Percentiles rank a stretch among this genome's conserved stretches.
These are phyloP conservation scores for Struthio camelus DNA, from an alignment of 2,113 vertebrate species.

Conservation along the genomic window DNA sequence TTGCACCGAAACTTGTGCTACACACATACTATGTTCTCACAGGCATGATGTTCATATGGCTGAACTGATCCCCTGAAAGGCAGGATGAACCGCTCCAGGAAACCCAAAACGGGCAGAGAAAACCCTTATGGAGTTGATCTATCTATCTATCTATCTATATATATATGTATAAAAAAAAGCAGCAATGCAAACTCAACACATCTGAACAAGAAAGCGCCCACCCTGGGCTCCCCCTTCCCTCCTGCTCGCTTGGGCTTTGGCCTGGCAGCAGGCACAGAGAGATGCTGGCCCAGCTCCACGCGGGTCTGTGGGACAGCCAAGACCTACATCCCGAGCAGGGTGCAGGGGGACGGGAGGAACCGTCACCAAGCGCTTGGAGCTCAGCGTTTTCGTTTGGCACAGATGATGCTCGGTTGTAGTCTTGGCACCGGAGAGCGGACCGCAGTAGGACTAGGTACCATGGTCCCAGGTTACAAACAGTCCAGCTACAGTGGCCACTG, in stretches of 20 bases:
- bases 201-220: slow-evolving; percentile 63
- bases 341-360: slow-evolving; percentile 8
- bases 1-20: slow-evolving; percentile 51
- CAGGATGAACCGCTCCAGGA: not conserved
- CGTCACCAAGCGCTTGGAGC: not conserved
- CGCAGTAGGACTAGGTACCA: not conserved
- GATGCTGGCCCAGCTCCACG: not conserved
- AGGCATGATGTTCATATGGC: not conserved
- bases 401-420: not conserved
- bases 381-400: not conserved
- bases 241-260: slow-evolving; percentile 39
- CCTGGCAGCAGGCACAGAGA: slow-evolving; percentile 19
- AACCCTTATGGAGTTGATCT: slow-evolving; percentile 2
- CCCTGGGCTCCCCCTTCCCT: slow-evolving; percentile 46
- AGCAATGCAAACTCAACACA: slow-evolving; percentile 65
- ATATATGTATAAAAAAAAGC: slow-evolving; percentile 37
- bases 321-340: too few species aligned
- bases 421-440: slow-evolving; percentile 29
- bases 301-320: not conserved
- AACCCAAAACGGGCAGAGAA: slow-evolving; percentile 30
- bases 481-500: not conserved
- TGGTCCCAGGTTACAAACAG: slow-evolving; percentile 23
- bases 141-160: slow-evolving; percentile 51
- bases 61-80: not conserved
- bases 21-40: not conserved